These are phyloP conservation scores for Epicauta chinensis DNA, from an alignment of 1,140 invertebrate species.

Conservation along the genomic window DNA sequence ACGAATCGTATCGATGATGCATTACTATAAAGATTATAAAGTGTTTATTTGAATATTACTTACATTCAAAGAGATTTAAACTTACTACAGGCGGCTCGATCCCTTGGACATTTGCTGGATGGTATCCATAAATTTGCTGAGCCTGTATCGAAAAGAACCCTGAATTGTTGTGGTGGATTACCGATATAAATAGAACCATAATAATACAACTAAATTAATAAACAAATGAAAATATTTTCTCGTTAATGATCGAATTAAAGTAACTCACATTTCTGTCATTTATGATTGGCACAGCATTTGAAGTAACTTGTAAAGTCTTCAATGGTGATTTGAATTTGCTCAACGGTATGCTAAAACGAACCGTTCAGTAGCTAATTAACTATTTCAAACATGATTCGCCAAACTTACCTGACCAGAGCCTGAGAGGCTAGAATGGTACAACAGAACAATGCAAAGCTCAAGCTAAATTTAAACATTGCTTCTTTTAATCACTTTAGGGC, in stretches of 20 bases:
- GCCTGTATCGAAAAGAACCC: constrained; percentile 96
- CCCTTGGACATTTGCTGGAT: constrained; percentile 87
- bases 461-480: no score
- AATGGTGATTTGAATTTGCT: constrained; percentile 64
- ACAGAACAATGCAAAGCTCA: no score
- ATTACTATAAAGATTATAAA: constrained; percentile 51
- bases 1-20: constrained; percentile 93
- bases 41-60: no score
- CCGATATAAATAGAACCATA: constrained; percentile 93
- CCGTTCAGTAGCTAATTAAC: no score
- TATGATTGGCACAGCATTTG: constrained; percentile 74
- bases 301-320: constrained; percentile 52
- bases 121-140: constrained; percentile 99
- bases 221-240: neutral
- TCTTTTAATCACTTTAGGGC: no score
- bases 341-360: constrained; percentile 63
- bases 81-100: constrained; percentile 94
- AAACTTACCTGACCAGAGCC: constrained; percentile 5
- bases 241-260: neutral
- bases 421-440: neutral
- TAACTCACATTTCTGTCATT: constrained; percentile 89
- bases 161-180: constrained; percentile 87
- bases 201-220: constrained; percentile 78
- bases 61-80: constrained; percentile 26
- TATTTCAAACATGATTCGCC: no score